phyloP scores from a whole-genome alignment of 2,797 vertebrate species.

The Megaceryle alcyon region DNA sequence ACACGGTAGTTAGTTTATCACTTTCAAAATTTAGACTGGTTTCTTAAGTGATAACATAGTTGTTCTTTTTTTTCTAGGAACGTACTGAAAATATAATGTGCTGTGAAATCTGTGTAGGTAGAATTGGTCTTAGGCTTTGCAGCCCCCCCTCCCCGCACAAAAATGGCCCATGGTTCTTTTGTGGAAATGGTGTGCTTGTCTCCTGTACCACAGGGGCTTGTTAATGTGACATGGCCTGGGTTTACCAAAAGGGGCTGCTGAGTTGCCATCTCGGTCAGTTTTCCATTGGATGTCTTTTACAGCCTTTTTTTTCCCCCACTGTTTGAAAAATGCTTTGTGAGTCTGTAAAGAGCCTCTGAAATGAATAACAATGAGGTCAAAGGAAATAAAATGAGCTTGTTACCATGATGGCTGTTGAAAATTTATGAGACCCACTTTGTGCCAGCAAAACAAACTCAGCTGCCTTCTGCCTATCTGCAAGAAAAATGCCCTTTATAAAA shows the following conservation, averaged over 20 bases:
- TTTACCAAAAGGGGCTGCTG: neutral
- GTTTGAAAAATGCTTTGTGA: neutral
- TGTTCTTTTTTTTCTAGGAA: neutral
- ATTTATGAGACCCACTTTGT: constrained; percentile 32
- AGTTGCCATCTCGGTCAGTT: neutral
- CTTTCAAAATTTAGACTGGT: neutral
- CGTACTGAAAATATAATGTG: neutral
- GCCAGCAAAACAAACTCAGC: constrained; percentile 22
- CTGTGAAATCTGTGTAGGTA: neutral
- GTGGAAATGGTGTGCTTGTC: rapidly evolving
- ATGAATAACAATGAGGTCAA: neutral
- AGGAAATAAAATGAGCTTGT: constrained; percentile 17
- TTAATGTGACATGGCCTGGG: neutral
- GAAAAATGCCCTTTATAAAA: neutral
- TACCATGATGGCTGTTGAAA: constrained; percentile 21
- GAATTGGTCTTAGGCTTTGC: neutral
- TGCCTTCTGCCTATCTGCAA: constrained; percentile 16
- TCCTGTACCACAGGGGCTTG: neutral
- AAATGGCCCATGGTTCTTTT: rapidly evolving
- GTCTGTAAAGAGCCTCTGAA: neutral
- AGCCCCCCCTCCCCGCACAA: neutral
- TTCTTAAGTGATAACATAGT: neutral
- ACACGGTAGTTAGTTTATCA: neutral
- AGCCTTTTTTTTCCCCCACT: neutral
- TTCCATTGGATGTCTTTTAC: neutral